Percentiles rank a stretch among this genome's conserved stretches.
These are phyloP conservation scores for Nomada fabriciana DNA, from an alignment of 2,888 invertebrate genomes.

Conservation along the genomic window DNA sequence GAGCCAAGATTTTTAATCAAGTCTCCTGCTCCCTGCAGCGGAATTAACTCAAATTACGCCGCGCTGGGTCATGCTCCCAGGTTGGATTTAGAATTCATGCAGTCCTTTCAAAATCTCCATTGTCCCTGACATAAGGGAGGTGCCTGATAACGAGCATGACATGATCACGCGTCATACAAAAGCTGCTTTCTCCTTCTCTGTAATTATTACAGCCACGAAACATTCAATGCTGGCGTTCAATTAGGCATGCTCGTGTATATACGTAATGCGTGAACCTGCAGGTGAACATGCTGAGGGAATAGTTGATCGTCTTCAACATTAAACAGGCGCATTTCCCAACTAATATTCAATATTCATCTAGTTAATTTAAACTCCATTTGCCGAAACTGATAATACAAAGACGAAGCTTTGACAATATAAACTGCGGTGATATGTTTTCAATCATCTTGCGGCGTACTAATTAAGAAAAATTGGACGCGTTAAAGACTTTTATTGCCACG, in stretches of 20 bases:
- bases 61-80: conserved; percentile 76
- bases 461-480: no score
- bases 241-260: not conserved
- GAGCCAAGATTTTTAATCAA: conserved; percentile 82
- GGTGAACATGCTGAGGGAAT: not conserved
- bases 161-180: conserved; percentile 65
- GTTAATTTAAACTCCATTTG: no score
- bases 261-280: not conserved
- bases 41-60: conserved; percentile 83
- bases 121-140: conserved; percentile 70
- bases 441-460: not conserved
- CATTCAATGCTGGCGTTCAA: conserved; percentile 26
- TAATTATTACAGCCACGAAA: conserved; percentile 51
- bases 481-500: not conserved
- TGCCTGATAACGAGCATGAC: conserved; percentile 64
- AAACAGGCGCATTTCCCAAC: not conserved
- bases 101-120: conserved; percentile 80
- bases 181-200: conserved; percentile 41
- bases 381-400: no score
- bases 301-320: not conserved
- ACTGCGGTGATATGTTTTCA: no score
- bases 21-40: conserved; percentile 81
- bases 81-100: conserved; percentile 81
- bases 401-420: no score
- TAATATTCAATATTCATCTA: not conserved